A percentile compares a stretch with the other conserved stretches of the same genome.
phyloP scores from a whole-genome alignment of 2,888 invertebrate genomes.

The Dendrolimus pini region DNA sequence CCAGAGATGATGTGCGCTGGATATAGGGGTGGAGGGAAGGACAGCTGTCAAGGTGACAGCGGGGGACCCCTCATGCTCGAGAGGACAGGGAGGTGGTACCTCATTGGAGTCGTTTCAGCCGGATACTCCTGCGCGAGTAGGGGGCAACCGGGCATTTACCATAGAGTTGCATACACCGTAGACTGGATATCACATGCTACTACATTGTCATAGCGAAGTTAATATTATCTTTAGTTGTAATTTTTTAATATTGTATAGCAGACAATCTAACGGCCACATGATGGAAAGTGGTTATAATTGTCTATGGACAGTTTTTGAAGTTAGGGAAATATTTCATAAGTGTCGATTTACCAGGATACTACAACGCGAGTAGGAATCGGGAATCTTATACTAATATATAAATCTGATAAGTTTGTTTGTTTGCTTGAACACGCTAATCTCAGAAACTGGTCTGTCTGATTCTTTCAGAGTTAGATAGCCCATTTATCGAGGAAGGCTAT shows the following conservation, averaged over 20 bases:
- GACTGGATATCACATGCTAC: conserved; percentile 90
- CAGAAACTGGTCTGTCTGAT: no score
- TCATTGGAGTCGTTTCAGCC: conserved; percentile 94
- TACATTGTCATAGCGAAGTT: conserved; percentile 46
- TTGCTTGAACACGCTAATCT: no score
- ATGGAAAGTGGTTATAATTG: no score
- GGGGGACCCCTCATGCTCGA: conserved; percentile 95
- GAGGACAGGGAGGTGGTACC: conserved; percentile 90
- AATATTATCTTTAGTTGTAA: not conserved
- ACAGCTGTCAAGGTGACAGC: conserved; percentile 87
- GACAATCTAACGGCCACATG: no score
- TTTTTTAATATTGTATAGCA: no score
- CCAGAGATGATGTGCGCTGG: conserved; percentile 98
- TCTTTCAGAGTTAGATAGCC: no score
- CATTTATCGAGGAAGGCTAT: no score
- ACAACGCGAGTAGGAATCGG: conserved; percentile 94
- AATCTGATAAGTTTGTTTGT: no score
- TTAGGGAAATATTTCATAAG: conserved; percentile 91
- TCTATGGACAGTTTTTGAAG: conserved; percentile 36
- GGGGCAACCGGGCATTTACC: conserved; percentile 96
- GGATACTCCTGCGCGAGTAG: conserved; percentile 96
- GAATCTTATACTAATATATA: conserved; percentile 51
- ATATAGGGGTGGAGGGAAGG: conserved; percentile 91
- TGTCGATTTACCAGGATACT: conserved; percentile 95
- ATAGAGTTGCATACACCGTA: conserved; percentile 93